phyloP scores from a whole-genome alignment of 2,113 vertebrate species.

The Varanus salvator region DNA sequence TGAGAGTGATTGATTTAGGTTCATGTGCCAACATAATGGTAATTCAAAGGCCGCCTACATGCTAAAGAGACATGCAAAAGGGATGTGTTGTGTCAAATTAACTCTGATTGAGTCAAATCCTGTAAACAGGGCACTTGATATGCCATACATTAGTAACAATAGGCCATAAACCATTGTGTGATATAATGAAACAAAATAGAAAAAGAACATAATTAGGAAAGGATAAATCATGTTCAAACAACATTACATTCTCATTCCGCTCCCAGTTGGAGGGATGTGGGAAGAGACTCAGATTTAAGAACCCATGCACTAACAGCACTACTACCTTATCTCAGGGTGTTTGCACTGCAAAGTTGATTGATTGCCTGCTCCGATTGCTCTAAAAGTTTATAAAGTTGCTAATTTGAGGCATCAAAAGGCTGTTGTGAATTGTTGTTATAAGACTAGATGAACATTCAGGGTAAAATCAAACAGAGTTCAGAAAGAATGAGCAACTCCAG shows the following conservation, averaged over 20 bases:
- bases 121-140: constrained; percentile 2
- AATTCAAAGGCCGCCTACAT: constrained; percentile 16
- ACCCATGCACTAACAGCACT: background rate
- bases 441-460: background rate
- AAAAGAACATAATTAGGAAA: background rate
- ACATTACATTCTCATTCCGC: background rate
- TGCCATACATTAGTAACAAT: background rate
- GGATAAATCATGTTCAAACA: constrained; percentile 27
- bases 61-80: background rate
- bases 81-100: constrained; percentile 25
- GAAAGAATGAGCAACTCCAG: background rate
- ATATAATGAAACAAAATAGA: background rate
- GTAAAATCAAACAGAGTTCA: background rate
- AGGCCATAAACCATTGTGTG: constrained; percentile 5
- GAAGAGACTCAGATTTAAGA: background rate
- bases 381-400: background rate
- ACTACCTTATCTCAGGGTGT: background rate
- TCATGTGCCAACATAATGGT: background rate
- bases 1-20: constrained; percentile 14
- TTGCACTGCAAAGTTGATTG: background rate
- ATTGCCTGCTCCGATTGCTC: background rate
- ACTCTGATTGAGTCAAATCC: constrained; percentile 21
- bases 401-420: background rate
- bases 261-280: background rate
- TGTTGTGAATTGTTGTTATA: background rate